phyloP scores from a whole-genome alignment of 1,140 invertebrate species.

The Papilio dardanus region DNA sequence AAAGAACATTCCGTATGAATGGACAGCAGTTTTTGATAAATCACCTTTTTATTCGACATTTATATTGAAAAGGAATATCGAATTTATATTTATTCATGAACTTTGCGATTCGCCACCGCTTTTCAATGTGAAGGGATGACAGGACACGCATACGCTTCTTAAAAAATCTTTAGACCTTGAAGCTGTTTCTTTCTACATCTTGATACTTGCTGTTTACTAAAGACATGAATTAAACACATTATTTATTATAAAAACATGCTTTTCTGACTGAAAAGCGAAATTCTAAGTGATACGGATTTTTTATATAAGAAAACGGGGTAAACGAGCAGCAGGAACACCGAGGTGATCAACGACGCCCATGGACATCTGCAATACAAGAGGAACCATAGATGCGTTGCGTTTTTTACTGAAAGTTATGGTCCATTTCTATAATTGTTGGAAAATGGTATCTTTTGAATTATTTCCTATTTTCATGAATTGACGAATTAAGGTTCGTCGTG shows the following conservation, averaged over 20 bases:
- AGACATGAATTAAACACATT: too few species aligned
- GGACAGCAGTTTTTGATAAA: slow-evolving; percentile 75
- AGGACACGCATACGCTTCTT: slow-evolving; percentile 66
- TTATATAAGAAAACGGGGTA: too few species aligned
- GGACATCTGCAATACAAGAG: too few species aligned
- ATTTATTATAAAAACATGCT: too few species aligned
- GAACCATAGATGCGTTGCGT: too few species aligned
- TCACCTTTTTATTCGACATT: slow-evolving; percentile 78
- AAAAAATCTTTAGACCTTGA: slow-evolving; percentile 49
- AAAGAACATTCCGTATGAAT: slow-evolving; percentile 67
- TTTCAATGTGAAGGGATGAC: slow-evolving; percentile 56
- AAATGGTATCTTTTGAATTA: neutral
- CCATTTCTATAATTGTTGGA: neutral
- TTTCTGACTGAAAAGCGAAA: too few species aligned
- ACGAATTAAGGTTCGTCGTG: neutral
- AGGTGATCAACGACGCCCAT: too few species aligned
- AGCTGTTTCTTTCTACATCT: slow-evolving; percentile 42
- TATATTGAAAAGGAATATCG: slow-evolving; percentile 77
- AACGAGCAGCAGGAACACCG: too few species aligned
- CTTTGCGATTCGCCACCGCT: slow-evolving; percentile 78
- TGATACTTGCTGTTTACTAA: slow-evolving; percentile 57
- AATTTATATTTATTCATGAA: slow-evolving; percentile 81
- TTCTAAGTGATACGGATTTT: too few species aligned
- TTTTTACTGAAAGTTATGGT: neutral
- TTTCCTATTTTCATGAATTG: neutral